Evolutionary conservation across 2,113 vertebrate genomes (phyloP), one percentile per base, ranked within the genome.

Genomic region (Clarias gariepinus): DNA sequence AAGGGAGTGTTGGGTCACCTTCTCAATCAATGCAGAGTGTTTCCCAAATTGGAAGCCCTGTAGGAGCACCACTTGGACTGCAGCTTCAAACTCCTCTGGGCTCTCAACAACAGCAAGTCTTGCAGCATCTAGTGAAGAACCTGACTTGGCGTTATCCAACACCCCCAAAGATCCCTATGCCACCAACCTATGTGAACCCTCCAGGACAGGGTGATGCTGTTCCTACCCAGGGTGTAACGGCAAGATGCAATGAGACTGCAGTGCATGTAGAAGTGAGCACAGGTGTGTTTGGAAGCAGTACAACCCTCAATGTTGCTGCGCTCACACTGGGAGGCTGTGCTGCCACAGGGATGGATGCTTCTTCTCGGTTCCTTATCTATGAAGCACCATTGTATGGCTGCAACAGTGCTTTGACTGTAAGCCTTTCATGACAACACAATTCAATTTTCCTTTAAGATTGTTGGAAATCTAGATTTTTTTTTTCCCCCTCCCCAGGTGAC

Each of bases 271-370:
- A 91, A 86, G 93, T 94, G 90, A 92, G 92, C 33, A 77, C 69
- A 71, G 90, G 93, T 90, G 92, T 95, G 78, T 87, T 94, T 13
- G 93, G 95, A 4, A 94, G n/a, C n/a, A n/a, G n/a, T n/a, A n/a
- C n/a, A n/a, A n/a, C n/a, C n/a, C n/a, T n/a, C n/a, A n/a, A n/a
- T n/a, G n/a, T n/a, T n/a, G n/a, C n/a, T n/a, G n/a, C n/a, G n/a
- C n/a, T n/a, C n/a, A n/a, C n/a, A n/a, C n/a, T n/a, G n/a, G n/a
- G n/a, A n/a, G n/a, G n/a, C n/a, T n/a, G n/a, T n/a, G n/a, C n/a
- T n/a, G n/a, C n/a, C n/a, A n/a, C n/a, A n/a, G n/a, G n/a, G n/a
- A n/a, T n/a, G n/a, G n/a, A n/a, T n/a, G n/a, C n/a, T n/a, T n/a
- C n/a, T n/a, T n/a, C n/a, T n/a, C n/a, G n/a, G n/a, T n/a, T n/a